phyloP scores from a whole-genome alignment of 2,888 invertebrate genomes.

The Drosophila rubida region DNA sequence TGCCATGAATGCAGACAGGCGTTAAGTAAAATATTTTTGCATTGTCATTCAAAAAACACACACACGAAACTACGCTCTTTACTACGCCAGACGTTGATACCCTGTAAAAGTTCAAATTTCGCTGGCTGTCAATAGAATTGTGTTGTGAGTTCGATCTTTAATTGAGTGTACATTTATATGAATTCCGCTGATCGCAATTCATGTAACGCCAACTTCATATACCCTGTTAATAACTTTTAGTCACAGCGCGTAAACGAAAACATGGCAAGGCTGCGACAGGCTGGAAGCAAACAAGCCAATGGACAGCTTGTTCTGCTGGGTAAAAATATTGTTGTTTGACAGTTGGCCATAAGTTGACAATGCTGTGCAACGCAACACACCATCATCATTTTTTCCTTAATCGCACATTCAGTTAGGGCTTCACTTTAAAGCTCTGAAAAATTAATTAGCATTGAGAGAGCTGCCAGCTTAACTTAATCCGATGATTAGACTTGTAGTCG shows the following conservation, averaged over 20 bases:
- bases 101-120: not conserved
- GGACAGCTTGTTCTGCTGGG: not conserved
- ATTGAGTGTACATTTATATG: too few relatives aligned
- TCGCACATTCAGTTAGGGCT: too few relatives aligned
- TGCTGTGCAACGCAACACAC: too few relatives aligned
- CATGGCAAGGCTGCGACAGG: not conserved
- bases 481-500: too few relatives aligned
- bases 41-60: conserved; percentile 39
- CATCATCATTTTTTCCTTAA: not conserved
- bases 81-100: not conserved
- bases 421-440: too few relatives aligned
- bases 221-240: not conserved
- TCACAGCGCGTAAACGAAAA: not conserved
- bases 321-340: conserved; percentile 14
- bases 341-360: not conserved
- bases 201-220: too few relatives aligned
- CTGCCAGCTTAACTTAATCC: not conserved
- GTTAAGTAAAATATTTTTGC: conserved; percentile 49
- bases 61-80: not conserved
- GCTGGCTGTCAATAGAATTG: not conserved
- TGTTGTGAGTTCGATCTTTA: too few relatives aligned
- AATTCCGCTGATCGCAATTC: too few relatives aligned
- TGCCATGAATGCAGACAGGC: conserved; percentile 44
- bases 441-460: too few relatives aligned
- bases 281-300: not conserved